These are phyloP conservation scores for Oligia latruncula DNA, from an alignment of 2,888 invertebrate genomes.

Conservation along the genomic window DNA sequence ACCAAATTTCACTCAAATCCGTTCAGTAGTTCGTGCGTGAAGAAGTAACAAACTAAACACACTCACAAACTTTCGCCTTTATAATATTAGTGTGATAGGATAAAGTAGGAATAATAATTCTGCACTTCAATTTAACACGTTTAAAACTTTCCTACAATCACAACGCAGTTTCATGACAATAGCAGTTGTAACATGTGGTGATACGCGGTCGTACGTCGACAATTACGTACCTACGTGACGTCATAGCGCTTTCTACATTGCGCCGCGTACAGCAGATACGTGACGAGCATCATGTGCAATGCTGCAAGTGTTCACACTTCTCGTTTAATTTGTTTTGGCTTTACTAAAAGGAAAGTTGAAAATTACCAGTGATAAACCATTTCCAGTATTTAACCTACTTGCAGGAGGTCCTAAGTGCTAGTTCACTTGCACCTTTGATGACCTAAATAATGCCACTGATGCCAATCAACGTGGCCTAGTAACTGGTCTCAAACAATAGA, in stretches of 20 bases:
- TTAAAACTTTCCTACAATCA: conserved; percentile 1
- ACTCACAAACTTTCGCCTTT: no score
- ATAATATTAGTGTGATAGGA: no score
- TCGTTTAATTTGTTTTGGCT: conserved; percentile 39
- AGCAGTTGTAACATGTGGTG: conserved; percentile 31
- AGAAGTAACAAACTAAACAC: no score
- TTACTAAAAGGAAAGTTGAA: conserved; percentile 1
- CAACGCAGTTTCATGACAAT: conserved; percentile 24
- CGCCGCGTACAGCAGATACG: conserved; percentile 32
- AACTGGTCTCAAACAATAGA: neutral
- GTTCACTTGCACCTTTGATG: neutral
- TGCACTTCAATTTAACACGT: conserved; percentile 5
- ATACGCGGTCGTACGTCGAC: conserved; percentile 50
- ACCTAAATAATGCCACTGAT: neutral
- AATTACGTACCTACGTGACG: conserved; percentile 63
- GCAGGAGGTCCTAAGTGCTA: no score
- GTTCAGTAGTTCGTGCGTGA: no score
- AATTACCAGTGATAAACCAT: neutral
- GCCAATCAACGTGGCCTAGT: neutral
- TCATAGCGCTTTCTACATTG: conserved; percentile 52
- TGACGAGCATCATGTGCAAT: conserved; percentile 46
- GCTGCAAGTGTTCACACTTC: conserved; percentile 43
- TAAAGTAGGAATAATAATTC: neutral
- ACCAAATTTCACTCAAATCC: no score
- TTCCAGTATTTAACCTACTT: neutral